Evolutionary conservation across 2,113 vertebrate genomes (phyloP).

Genomic region (Gallinago jamesoni): DNA sequence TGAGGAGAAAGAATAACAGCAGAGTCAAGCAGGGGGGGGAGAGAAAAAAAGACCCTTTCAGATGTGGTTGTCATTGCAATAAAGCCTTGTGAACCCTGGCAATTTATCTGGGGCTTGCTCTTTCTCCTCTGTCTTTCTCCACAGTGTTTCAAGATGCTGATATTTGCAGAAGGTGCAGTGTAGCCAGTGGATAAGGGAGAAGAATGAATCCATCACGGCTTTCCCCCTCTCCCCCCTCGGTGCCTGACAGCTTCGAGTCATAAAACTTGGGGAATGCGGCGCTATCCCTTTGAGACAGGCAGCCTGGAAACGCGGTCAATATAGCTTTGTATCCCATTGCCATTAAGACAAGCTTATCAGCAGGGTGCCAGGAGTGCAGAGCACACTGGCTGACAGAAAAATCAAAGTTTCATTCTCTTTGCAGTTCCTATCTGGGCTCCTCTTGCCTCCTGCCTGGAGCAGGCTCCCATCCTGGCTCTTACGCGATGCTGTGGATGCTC

Average conservation of each 20-base stretch:
- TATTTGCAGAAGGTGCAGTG: conserved; percentile 3
- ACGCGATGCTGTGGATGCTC: rapidly evolving
- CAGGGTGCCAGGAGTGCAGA: conserved; percentile 2
- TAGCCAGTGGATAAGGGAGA: conserved; percentile 12
- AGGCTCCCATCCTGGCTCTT: neutral
- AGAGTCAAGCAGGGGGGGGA: neutral
- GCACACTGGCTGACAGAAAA: neutral
- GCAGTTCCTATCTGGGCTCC: neutral
- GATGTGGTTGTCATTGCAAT: neutral
- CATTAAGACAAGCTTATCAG: conserved; percentile 7
- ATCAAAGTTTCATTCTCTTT: neutral
- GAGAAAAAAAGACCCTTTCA: neutral
- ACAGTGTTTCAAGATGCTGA: neutral
- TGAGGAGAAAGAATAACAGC: neutral
- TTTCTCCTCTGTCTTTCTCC: neutral
- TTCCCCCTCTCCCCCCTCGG: neutral
- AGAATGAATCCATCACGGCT: neutral
- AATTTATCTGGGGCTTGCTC: neutral
- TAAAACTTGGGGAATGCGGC: neutral
- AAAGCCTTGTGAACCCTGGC: neutral
- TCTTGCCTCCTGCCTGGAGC: neutral
- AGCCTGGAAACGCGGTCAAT: neutral
- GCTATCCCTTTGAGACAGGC: neutral
- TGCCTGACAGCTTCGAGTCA: neutral
- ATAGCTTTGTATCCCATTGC: neutral